Conservation (phyloP, 1,140 invertebrate species). For the Colletes latitarsis region DNA sequence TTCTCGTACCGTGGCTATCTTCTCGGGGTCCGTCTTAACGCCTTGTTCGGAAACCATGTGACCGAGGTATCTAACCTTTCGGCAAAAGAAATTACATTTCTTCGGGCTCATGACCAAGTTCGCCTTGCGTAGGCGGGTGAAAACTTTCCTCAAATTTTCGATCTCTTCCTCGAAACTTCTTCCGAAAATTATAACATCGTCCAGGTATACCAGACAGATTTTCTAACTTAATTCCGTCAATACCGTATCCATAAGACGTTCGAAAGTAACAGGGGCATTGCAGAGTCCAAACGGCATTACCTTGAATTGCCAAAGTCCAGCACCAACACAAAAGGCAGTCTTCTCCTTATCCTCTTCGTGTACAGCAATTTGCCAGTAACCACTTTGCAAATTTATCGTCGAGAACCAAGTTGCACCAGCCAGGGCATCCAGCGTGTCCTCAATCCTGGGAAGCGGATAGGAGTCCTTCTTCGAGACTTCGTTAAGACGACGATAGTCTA, state of each 20-base stretch:
- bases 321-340: conserved; percentile 77
- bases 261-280: conserved; percentile 61
- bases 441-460: conserved; percentile 59
- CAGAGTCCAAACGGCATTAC: conserved; percentile 62
- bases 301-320: conserved; percentile 62
- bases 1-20: not conserved
- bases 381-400: conserved; percentile 66
- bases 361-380: conserved; percentile 77
- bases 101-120: no score
- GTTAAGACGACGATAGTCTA: conserved; percentile 75
- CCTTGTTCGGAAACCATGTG: conserved; percentile 20
- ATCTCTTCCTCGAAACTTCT: not conserved
- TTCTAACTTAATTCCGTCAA: not conserved
- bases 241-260: conserved; percentile 45
- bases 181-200: conserved; percentile 5
- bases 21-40: conserved; percentile 29
- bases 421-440: conserved; percentile 56
- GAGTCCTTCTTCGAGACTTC: conserved; percentile 69
- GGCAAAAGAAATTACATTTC: conserved; percentile 35
- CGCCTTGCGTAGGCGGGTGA: not conserved
- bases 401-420: conserved; percentile 58
- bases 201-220: not conserved
- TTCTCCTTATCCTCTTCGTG: conserved; percentile 67
- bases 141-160: not conserved
- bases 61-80: conserved; percentile 25